Conservation (phyloP, 2,797 vertebrate genomes). For the Mormyrus hasselquistii region DNA sequence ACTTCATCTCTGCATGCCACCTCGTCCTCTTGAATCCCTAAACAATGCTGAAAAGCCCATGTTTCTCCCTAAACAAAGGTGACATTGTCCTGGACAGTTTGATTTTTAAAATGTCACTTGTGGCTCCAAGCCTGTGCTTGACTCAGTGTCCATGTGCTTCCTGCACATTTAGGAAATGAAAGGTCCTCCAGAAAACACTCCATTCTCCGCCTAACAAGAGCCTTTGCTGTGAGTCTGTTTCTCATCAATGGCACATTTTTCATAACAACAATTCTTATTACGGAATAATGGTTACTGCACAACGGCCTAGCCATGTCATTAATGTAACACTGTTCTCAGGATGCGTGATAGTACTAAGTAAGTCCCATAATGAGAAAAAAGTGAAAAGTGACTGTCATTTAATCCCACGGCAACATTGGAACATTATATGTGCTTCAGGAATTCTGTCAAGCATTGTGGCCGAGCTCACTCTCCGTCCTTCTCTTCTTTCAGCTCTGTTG, state of each 20-base stretch:
- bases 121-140: not conserved
- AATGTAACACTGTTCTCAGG: not conserved
- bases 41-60: not conserved
- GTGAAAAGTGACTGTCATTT: not conserved
- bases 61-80: not conserved
- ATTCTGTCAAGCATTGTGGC: not conserved
- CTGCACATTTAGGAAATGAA: not conserved
- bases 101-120: conserved; percentile 5
- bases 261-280: not conserved
- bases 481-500: not conserved
- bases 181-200: not conserved
- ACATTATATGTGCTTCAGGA: not conserved
- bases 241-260: not conserved
- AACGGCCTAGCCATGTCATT: not conserved
- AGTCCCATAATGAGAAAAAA: not conserved
- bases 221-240: not conserved
- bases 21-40: not conserved
- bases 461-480: not conserved
- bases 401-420: not conserved
- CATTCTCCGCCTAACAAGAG: not conserved
- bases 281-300: not conserved
- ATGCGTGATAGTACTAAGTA: not conserved
- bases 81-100: not conserved
- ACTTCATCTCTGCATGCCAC: not conserved
- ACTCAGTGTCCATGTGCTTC: not conserved